Conservation (phyloP, 2,113 vertebrate species). For the Neolamprologus ventralis region DNA sequence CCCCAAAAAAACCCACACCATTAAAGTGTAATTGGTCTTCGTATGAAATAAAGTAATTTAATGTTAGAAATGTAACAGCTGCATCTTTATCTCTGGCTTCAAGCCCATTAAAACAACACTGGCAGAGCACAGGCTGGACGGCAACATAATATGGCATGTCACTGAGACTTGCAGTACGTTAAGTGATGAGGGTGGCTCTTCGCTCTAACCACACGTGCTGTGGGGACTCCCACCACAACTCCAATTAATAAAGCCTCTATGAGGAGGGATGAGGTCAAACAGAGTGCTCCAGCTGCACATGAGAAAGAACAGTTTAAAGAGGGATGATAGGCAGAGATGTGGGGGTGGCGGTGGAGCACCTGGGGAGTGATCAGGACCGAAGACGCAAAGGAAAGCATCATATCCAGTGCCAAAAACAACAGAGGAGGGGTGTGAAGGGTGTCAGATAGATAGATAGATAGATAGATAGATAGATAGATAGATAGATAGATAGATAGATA, state of each 20-base stretch:
- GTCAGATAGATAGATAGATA: neutral
- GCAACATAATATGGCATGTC: neutral
- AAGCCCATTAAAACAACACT: neutral
- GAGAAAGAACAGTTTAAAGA: conserved; percentile 51
- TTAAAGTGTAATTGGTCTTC: neutral
- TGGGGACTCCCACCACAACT: conserved; percentile 27
- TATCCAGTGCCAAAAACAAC: conserved; percentile 51
- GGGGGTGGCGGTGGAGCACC: conserved; percentile 28
- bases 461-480: neutral
- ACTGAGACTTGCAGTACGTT: neutral
- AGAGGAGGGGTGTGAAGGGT: conserved; percentile 39
- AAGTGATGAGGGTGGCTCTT: conserved; percentile 33
- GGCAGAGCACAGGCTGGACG: neutral
- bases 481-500: neutral
- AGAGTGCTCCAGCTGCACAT: conserved; percentile 66
- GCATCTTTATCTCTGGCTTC: neutral
- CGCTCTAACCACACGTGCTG: conserved; percentile 10
- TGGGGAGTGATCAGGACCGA: conserved; percentile 35
- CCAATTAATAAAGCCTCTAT: conserved; percentile 30
- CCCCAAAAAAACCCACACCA: neutral
- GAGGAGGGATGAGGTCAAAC: conserved; percentile 59
- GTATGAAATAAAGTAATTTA: neutral
- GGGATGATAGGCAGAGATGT: conserved; percentile 53
- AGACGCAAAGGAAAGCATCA: conserved; percentile 38
- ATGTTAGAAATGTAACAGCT: neutral